Evolutionary conservation across 2,888 invertebrate genomes (phyloP).

Genomic region (Sphaerophoria taeniata): DNA sequence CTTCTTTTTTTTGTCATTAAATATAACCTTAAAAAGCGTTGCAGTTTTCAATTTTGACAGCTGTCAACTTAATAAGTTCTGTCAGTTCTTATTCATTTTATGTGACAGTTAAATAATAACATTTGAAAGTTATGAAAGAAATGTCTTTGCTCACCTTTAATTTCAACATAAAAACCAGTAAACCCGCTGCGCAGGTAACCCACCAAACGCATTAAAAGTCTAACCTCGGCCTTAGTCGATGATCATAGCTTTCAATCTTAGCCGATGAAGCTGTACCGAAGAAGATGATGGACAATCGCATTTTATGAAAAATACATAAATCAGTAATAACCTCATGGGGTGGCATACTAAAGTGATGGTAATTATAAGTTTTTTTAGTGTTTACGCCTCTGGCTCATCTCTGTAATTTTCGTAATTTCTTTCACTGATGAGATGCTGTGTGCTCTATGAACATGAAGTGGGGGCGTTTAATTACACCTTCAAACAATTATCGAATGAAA

Average conservation of each 20-base stretch:
- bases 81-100: no score
- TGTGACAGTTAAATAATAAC: no score
- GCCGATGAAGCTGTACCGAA: neutral
- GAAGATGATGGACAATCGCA: neutral
- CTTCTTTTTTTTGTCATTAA: no score
- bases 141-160: no score
- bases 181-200: neutral
- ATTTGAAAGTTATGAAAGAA: no score
- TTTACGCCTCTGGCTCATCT: slow-evolving; percentile 31
- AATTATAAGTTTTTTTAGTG: slow-evolving; percentile 50
- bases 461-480: slow-evolving; percentile 49
- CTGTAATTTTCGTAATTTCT: slow-evolving; percentile 24
- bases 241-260: neutral
- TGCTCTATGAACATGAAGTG: slow-evolving; percentile 24
- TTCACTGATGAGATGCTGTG: neutral
- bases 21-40: no score
- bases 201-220: neutral
- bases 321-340: slow-evolving; percentile 42
- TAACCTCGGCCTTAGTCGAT: neutral
- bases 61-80: no score
- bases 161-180: no score
- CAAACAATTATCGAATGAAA: neutral
- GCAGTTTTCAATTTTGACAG: no score
- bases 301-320: slow-evolving; percentile 31
- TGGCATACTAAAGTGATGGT: slow-evolving; percentile 9